A percentile compares a stretch with the other conserved stretches of the same genome.
These are phyloP conservation scores for Microdon myrmicae DNA, from an alignment of 2,888 invertebrate species.

Conservation along the genomic window DNA sequence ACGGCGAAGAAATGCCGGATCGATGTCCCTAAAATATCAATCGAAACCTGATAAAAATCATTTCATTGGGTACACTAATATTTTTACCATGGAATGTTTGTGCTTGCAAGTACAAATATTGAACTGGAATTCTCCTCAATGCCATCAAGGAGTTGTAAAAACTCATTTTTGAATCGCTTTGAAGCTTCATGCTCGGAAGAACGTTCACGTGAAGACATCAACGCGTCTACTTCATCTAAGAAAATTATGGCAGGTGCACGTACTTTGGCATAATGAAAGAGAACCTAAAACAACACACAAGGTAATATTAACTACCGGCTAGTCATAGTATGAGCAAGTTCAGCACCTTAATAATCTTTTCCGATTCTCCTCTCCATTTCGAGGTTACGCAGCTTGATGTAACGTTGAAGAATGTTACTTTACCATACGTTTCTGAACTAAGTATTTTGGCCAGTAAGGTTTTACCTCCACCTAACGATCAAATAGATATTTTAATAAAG, in stretches of 20 bases:
- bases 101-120: slow-evolving; percentile 82
- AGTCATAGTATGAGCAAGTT: no score
- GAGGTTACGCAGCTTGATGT: slow-evolving; percentile 90
- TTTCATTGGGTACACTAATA: neutral
- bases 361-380: slow-evolving; percentile 96
- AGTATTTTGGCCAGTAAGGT: slow-evolving; percentile 90
- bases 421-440: slow-evolving; percentile 77
- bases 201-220: slow-evolving; percentile 75
- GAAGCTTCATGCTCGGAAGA: slow-evolving; percentile 86
- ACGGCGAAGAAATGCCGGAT: slow-evolving; percentile 85
- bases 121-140: slow-evolving; percentile 71
- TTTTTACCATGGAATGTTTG: slow-evolving; percentile 91
- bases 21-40: slow-evolving; percentile 76
- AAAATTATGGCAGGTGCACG: slow-evolving; percentile 92
- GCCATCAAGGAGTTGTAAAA: slow-evolving; percentile 89
- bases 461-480: slow-evolving; percentile 78
- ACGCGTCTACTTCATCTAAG: slow-evolving; percentile 90
- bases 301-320: neutral
- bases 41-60: neutral
- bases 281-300: slow-evolving; percentile 70
- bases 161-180: slow-evolving; percentile 86
- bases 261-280: slow-evolving; percentile 87
- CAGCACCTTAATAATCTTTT: slow-evolving; percentile 89
- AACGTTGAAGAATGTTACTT: slow-evolving; percentile 89
- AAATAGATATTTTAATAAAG: neutral